Conservation (phyloP, 2,888 invertebrate genomes). For the Callyntrura guangdongensis region DNA sequence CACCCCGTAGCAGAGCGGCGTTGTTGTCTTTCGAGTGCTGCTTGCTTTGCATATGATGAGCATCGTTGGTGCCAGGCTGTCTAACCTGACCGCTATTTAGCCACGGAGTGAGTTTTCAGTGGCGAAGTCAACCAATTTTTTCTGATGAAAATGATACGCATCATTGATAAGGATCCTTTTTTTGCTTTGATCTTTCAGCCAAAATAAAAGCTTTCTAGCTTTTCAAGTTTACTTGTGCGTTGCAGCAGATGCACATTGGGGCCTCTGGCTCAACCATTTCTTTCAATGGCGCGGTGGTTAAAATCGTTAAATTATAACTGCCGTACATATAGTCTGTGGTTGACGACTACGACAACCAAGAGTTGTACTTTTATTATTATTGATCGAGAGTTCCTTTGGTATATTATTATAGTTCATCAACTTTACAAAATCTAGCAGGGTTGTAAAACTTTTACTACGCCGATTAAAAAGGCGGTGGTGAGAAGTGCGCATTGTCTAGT, state of each 20-base stretch:
- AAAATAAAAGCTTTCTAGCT: neutral
- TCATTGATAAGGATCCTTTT: conserved; percentile 63
- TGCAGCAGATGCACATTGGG: conserved; percentile 52
- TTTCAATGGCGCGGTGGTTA: neutral
- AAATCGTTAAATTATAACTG: neutral
- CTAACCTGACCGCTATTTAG: conserved; percentile 60
- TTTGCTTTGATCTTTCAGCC: neutral
- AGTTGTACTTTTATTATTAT: conserved; percentile 23
- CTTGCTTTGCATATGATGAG: neutral
- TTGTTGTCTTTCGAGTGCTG: neutral
- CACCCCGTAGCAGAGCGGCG: neutral
- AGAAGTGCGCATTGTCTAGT: conserved; percentile 9
- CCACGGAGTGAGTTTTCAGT: conserved; percentile 40
- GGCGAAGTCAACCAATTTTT: conserved; percentile 32
- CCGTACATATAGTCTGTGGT: neutral
- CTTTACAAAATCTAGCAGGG: conserved; percentile 70
- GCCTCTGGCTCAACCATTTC: conserved; percentile 17
- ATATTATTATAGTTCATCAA: conserved; percentile 55
- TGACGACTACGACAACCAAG: neutral
- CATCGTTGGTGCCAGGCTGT: conserved; percentile 72
- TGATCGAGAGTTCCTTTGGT: conserved; percentile 10
- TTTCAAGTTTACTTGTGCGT: conserved; percentile 28
- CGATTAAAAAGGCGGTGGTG: conserved; percentile 55
- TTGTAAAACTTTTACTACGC: conserved; percentile 65
- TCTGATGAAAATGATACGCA: conserved; percentile 66